Evolutionary conservation across 2,797 vertebrate species (phyloP), one percentile per base, ranked within the genome.

Genomic region (Nannoperca obscura): DNA sequence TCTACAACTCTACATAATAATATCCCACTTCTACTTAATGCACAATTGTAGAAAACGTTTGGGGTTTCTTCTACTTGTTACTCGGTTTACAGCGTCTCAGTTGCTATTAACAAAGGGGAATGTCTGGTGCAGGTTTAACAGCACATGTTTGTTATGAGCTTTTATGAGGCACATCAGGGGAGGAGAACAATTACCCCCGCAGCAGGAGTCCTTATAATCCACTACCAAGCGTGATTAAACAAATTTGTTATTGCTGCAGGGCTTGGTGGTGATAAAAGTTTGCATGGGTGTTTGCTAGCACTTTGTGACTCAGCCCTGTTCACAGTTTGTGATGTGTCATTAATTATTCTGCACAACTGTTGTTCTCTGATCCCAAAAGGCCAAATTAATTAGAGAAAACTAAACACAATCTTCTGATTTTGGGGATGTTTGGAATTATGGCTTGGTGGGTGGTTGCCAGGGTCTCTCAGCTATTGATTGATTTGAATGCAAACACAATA

Each of bases 101-200:
- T 81, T 69, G 12, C 2, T 12, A 69, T 84, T 90, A 83, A 85
- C 70, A 78, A 27, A 34, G 53, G 57, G 30, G 32, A 64, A 47
- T 87, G 85, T 85, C 88, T 93, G 86, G 76, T 70, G 85, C 79
- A 87, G 90, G 78, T 87, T 92, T 85, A 81, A 22, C 65, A 69
- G 64, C 83, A 91, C 74, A 67, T 91, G 92, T 89, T 92, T 87
- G 87, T 91, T 83, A 86, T 70, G 80, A 90, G 85, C 40, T 74
- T 95, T 94, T 92, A 94, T 83, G 76, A 83, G 67, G 76, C 74
- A 74, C 84, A 78, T 84, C 74, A 81, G 88, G 92, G 91, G 87
- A 86, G 88, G 82, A 80, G 81, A 87, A 87, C 89, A 93, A 91
- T 94, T 91, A 91, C 87, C 86, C 89, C 44, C 81, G 34, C 91